Evolutionary conservation across 2,113 vertebrate species (phyloP).

Genomic region (Rhodinocichla rosea): DNA sequence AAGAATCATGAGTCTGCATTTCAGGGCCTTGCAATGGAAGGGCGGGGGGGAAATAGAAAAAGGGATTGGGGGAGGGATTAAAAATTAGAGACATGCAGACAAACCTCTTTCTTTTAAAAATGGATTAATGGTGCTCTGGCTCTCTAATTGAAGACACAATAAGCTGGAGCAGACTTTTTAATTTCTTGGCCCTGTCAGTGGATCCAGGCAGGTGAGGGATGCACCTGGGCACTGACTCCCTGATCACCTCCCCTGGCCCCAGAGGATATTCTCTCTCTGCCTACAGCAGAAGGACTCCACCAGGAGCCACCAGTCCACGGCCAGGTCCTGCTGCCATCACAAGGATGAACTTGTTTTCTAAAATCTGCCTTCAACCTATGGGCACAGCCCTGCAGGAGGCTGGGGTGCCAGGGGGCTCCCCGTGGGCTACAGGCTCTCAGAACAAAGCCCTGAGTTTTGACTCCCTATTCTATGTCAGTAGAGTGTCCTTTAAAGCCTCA

Average conservation of each 20-base stretch:
- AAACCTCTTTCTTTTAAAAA: not conserved
- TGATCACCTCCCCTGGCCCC: rapidly evolving
- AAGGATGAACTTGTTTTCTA: not conserved
- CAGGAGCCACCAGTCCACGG: not conserved
- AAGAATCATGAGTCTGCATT: not conserved
- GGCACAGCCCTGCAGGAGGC: not conserved
- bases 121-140: not conserved
- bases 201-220: not conserved
- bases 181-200: rapidly evolving
- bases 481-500: not conserved
- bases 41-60: not conserved
- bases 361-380: not conserved
- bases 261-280: not conserved
- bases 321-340: not conserved
- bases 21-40: not conserved
- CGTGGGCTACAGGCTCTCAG: not conserved
- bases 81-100: not conserved
- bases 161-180: not conserved
- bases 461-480: not conserved
- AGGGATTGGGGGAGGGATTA: not conserved
- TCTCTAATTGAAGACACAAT: not conserved
- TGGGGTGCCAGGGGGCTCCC: not conserved
- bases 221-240: rapidly evolving
- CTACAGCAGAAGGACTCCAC: not conserved
- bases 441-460: not conserved